phyloP scores from a whole-genome alignment of 2,888 invertebrate genomes.

The Pterostichus madidus region DNA sequence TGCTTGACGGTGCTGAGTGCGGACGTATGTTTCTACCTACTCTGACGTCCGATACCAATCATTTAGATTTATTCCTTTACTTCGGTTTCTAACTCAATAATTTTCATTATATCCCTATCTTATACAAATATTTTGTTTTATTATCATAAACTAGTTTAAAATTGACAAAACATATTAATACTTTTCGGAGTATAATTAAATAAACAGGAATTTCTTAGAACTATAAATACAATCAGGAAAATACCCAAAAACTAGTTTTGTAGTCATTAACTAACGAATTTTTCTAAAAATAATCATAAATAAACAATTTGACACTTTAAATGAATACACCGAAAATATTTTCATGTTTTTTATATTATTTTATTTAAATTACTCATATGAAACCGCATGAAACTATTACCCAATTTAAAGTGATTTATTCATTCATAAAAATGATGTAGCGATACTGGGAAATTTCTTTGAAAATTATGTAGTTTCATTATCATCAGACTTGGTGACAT shows the following conservation, averaged over 20 bases:
- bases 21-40: slow-evolving; percentile 37
- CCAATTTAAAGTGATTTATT: slow-evolving; percentile 1
- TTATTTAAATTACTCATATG: not conserved
- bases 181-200: not conserved
- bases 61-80: slow-evolving; percentile 5
- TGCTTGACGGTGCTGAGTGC: slow-evolving; percentile 31
- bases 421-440: slow-evolving; percentile 37
- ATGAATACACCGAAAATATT: no score
- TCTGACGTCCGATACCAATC: slow-evolving; percentile 12
- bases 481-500: slow-evolving; percentile 57
- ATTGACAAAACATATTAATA: not conserved
- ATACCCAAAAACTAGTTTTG: slow-evolving; percentile 36
- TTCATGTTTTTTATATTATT: no score
- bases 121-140: not conserved
- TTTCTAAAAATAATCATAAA: slow-evolving; percentile 21
- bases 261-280: not conserved
- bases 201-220: slow-evolving; percentile 19
- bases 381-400: not conserved
- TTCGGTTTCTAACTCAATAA: no score
- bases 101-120: no score
- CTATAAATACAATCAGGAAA: slow-evolving; percentile 11
- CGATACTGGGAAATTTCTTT: slow-evolving; percentile 30
- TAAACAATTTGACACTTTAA: no score
- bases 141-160: not conserved
- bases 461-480: slow-evolving; percentile 30